Base-by-base conservation (phyloP, 2,797 vertebrate species). In the Rhinogobio ventralis region DNA sequence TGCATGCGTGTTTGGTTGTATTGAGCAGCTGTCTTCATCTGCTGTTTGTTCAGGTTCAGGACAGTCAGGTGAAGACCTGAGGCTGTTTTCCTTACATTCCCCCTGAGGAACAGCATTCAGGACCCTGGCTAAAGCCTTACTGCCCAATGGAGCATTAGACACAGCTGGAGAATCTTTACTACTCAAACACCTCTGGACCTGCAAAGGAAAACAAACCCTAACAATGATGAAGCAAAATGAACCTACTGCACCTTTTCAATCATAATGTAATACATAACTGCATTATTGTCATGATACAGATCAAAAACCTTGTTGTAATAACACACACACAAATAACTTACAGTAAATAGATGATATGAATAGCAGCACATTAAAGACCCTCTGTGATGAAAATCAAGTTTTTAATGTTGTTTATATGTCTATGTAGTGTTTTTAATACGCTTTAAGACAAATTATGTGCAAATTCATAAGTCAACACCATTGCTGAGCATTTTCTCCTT, bases 161-260 rank as follows among this genome's bases (percentile, higher is more conserved):
- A 17, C 45, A 90, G 13, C 66, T 79, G 90, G 82, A 79, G 79
- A 64, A 79, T 87, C 60, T 42, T 20, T 3, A 72, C 86, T 86
- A 46, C 80, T 64, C n/a, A 93, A 79, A 89, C 79, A 92, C 83
- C 76, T 92, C 86, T 93, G 91, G 42, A 94, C 86, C 95, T 95
- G 80, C 42, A 75, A 33, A n/a, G 7, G 7, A 45, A 64, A 57
- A 53, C 7, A 36, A 67, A 60, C 45, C 36, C 25, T 68, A 28
- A 69, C 25, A 28, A 17, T 42, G 20, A 57, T 20, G 53, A 49
- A 25, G 20, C 4, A 39, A 33, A 76, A 57, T 15, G 10, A n/a
- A 25, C 20, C 28, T 14, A 69, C 20, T 7, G 57, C 17, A 20
- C n/a, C 13, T 49, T 17, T 30, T 76, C 25, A 14, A 2, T 45